Evolutionary conservation across 2,113 vertebrate genomes (phyloP).

Genomic region (Aptenodytes forsteri): DNA sequence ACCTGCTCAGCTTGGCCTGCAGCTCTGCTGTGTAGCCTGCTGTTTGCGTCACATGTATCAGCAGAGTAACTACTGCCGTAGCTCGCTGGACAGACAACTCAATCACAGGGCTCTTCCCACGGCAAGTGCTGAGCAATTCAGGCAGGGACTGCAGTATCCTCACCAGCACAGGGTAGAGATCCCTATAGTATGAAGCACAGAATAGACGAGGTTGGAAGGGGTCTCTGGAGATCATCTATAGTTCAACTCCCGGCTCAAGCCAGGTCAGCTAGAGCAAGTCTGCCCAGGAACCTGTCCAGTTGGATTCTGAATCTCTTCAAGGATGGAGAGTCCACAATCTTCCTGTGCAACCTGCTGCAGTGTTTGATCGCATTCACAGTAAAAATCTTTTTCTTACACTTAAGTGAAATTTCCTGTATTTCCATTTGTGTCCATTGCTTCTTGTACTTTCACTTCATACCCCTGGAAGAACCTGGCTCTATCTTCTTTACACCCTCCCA

Average conservation of each 20-base stretch:
- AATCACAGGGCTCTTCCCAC: neutral
- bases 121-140: neutral
- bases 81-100: slow-evolving; percentile 77
- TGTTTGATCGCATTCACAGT: neutral
- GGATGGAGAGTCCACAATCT: neutral
- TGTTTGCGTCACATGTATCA: slow-evolving; percentile 86
- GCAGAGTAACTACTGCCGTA: slow-evolving; percentile 80
- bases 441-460: neutral
- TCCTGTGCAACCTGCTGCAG: neutral
- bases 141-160: slow-evolving; percentile 81
- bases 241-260: neutral
- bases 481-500: neutral
- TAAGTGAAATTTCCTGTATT: neutral
- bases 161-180: slow-evolving; percentile 89
- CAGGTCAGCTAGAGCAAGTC: neutral
- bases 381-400: neutral
- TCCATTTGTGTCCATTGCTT: neutral
- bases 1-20: slow-evolving; percentile 81
- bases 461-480: neutral
- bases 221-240: neutral
- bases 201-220: neutral
- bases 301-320: neutral
- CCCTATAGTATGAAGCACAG: slow-evolving; percentile 70
- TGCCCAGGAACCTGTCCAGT: neutral
- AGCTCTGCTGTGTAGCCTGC: slow-evolving; percentile 80